phyloP scores from a whole-genome alignment of 2,113 vertebrate species.

The Ursus arctos region DNA sequence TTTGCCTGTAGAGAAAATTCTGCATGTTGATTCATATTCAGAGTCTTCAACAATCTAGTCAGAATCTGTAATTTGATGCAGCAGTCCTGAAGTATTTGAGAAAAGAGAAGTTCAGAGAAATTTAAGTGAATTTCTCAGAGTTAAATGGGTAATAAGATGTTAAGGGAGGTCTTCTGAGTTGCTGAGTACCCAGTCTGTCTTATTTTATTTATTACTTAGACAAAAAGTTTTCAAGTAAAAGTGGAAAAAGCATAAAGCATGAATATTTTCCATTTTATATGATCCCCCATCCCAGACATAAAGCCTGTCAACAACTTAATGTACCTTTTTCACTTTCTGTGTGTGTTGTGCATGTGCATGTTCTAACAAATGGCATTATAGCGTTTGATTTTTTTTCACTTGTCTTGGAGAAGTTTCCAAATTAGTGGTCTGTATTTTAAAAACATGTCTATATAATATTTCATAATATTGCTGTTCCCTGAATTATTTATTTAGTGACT shows the following conservation, averaged over 20 bases:
- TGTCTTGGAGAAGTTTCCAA: not conserved
- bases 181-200: not conserved
- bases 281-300: not conserved
- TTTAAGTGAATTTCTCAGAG: not conserved
- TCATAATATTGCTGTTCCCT: not conserved
- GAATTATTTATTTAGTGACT: not conserved
- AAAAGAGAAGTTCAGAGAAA: not conserved
- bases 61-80: not conserved
- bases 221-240: not conserved
- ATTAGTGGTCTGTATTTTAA: not conserved
- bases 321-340: not conserved
- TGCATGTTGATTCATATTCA: not conserved
- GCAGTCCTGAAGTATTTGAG: not conserved
- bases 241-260: not conserved
- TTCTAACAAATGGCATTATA: conserved; percentile 17
- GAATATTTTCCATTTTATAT: not conserved
- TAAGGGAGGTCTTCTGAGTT: not conserved
- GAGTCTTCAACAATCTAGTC: not conserved
- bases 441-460: not conserved
- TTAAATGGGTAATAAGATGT: not conserved
- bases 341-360: not conserved
- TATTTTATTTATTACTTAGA: not conserved
- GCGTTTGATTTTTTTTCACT: not conserved
- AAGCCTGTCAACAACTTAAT: not conserved
- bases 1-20: not conserved